Conservation (phyloP, 2,113 vertebrate genomes). For the Piprites chloris region DNA sequence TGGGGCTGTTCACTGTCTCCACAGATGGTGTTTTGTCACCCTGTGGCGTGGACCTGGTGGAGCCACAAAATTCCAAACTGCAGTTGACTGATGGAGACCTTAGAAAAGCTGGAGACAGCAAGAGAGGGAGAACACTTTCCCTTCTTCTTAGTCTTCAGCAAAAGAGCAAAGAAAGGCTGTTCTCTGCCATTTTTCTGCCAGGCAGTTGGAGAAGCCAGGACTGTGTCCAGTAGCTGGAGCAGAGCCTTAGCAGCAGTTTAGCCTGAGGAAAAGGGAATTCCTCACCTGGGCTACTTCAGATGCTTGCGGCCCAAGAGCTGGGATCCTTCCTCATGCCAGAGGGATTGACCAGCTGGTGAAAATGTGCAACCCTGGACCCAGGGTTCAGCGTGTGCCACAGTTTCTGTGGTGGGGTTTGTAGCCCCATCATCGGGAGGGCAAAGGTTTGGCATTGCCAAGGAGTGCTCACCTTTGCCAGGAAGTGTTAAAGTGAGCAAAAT, state of each 20-base stretch:
- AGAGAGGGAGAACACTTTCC: rapidly evolving
- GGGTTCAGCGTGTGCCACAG: background rate
- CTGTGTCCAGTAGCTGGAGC: background rate
- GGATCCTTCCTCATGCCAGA: background rate
- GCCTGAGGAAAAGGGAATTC: background rate
- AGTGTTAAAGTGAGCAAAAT: background rate
- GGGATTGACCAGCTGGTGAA: background rate
- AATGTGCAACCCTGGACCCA: rapidly evolving
- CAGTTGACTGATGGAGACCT: background rate
- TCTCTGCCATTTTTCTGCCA: background rate
- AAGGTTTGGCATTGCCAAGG: background rate
- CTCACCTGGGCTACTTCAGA: background rate
- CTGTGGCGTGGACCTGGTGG: background rate
- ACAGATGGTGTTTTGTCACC: background rate
- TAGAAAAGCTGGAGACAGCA: background rate
- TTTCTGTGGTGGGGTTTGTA: background rate
- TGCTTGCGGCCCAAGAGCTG: rapidly evolving
- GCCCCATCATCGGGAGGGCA: rapidly evolving
- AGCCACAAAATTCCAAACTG: background rate
- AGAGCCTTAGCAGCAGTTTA: background rate
- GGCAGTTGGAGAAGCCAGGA: background rate
- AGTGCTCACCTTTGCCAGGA: background rate
- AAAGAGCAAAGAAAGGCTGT: too few relatives aligned
- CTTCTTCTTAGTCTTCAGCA: background rate
- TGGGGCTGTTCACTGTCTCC: background rate